phyloP scores from a whole-genome alignment of 2,113 vertebrate species.

The Zosterops japonicus region DNA sequence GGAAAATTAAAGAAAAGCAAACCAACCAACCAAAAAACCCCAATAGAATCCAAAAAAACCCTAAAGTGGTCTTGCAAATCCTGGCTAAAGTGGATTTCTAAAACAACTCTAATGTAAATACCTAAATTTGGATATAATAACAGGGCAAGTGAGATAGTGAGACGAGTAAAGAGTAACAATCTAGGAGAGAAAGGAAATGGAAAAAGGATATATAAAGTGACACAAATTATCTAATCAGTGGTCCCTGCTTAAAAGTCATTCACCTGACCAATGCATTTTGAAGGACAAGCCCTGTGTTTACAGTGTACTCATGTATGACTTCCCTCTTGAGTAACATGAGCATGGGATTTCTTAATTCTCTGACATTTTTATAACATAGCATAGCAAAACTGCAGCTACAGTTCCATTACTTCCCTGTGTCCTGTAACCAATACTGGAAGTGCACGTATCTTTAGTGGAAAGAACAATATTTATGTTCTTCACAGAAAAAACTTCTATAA shows the following conservation, averaged over 20 bases:
- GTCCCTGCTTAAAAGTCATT: not conserved
- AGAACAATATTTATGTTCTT: not conserved
- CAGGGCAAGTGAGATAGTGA: not conserved
- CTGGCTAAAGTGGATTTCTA: not conserved
- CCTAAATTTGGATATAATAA: not conserved
- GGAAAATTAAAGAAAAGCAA: not conserved
- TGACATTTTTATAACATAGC: not conserved
- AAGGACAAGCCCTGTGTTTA: not conserved
- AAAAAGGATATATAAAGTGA: not conserved
- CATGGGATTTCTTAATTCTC: not conserved
- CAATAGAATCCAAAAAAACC: no score
- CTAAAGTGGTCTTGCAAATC: not conserved
- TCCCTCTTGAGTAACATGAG: not conserved
- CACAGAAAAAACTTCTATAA: not conserved
- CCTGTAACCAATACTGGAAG: not conserved
- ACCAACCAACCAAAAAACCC: not conserved
- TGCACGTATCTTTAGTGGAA: not conserved
- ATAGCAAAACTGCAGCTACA: not conserved
- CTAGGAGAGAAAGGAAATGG: not conserved
- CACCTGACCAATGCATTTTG: not conserved
- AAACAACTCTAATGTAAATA: not conserved
- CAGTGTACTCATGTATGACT: rapidly evolving
- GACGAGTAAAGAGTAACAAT: not conserved
- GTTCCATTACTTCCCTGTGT: not conserved
- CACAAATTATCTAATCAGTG: not conserved